Percentiles rank a stretch among this genome's conserved stretches.
These are phyloP conservation scores for Collichthys lucidus DNA, from an alignment of 2,113 vertebrate species.

Conservation along the genomic window DNA sequence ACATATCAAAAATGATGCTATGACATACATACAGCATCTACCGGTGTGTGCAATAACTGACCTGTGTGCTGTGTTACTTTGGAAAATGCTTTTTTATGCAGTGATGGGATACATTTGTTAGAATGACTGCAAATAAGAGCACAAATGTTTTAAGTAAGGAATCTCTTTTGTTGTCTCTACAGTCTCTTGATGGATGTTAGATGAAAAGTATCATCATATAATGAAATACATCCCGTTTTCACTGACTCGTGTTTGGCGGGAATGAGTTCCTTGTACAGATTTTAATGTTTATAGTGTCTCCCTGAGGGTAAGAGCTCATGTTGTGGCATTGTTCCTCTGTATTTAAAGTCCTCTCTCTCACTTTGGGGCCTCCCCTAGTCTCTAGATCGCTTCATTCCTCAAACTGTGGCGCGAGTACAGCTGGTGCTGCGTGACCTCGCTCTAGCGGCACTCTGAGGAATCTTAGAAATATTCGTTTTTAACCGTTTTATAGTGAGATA, in stretches of 20 bases:
- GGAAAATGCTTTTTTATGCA: not conserved
- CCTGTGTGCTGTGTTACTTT: conserved; percentile 10
- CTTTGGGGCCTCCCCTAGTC: not conserved
- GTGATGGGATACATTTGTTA: not conserved
- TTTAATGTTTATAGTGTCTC: not conserved
- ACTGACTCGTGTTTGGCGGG: not conserved
- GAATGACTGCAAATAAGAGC: not conserved
- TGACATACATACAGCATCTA: not conserved
- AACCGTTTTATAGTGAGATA: too few species aligned
- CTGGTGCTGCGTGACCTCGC: too few species aligned
- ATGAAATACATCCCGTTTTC: not conserved
- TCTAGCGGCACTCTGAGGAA: too few species aligned
- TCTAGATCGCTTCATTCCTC: too few species aligned
- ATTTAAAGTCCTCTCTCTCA: conserved; percentile 9
- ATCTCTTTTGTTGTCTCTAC: not conserved
- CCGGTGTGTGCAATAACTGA: conserved; percentile 7
- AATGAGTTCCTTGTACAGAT: not conserved
- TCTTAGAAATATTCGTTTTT: too few species aligned
- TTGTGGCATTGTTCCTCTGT: not conserved
- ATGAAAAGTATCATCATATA: not conserved
- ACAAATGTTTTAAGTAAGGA: not conserved
- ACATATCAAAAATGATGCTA: not conserved
- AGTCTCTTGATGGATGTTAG: not conserved
- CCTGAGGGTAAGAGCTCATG: not conserved
- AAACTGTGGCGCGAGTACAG: too few species aligned